A percentile compares a stretch with the other conserved stretches of the same genome.
Conservation (phyloP, 2,113 vertebrate species). For the Sinocyclocheilus grahami region DNA sequence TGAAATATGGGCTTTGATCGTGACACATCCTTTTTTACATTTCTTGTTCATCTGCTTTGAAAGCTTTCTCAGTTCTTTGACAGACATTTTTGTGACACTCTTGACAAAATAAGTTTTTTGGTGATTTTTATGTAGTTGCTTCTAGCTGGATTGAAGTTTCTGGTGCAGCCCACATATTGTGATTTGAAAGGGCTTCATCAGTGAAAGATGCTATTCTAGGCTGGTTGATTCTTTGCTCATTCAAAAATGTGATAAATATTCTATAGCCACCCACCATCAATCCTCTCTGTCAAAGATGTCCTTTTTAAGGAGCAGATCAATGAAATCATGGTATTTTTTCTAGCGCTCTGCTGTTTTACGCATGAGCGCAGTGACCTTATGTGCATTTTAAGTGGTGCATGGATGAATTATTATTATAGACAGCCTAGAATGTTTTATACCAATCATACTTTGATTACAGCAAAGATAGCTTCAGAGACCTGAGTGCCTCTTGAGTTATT, state of each 20-base stretch:
- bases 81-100: not conserved
- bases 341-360: not conserved
- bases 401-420: not conserved
- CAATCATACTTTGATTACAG: slow-evolving; percentile 4
- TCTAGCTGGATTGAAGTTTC: not conserved
- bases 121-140: not conserved
- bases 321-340: not conserved
- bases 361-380: not conserved
- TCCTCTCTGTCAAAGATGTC: not conserved
- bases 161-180: not conserved
- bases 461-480: not conserved
- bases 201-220: not conserved
- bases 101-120: not conserved
- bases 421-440: not conserved
- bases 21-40: not conserved
- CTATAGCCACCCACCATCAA: not conserved
- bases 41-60: slow-evolving; percentile 11
- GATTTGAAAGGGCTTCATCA: not conserved
- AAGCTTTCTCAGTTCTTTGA: slow-evolving; percentile 3
- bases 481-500: not conserved
- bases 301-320: not conserved
- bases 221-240: not conserved
- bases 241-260: not conserved
- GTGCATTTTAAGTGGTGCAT: not conserved
- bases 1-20: not conserved